Evolutionary conservation across 1,140 invertebrate species (phyloP), one percentile per base, ranked within the genome.

Genomic region (Diuraphis noxia): DNA sequence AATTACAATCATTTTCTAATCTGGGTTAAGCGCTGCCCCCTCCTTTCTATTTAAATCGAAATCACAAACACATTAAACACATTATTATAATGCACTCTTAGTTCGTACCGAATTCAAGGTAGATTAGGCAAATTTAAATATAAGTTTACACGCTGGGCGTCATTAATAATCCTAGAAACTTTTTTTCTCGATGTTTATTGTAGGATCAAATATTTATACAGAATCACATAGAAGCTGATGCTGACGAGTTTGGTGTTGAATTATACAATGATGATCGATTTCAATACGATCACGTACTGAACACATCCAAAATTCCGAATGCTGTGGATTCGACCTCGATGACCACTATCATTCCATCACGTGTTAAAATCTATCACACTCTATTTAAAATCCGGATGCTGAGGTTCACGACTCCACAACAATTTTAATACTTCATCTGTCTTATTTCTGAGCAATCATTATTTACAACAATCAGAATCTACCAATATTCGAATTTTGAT

Each of bases 1-100:
- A 91, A 90, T 81, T 79, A 90, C 88, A 91, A 91, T 91, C 43
- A 81, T 82, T 82, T 79, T 49, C 41, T 79, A 81, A 91, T 91
- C 89, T 91, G 30, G 89, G 89, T 91, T 91, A 91, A 91, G 43
- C n/a, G 43, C 30, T 46, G 40, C 17, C 36, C n/a, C 2, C 72
- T 41, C 72, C 52, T 41, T 88, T 52, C 30, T 79, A 46, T 49
- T 81, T 49, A 30, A 52, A 91, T 49, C 46, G 0, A 82, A 91
- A 91, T 91, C n/a, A 91, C 23, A 82, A 36, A 79, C 34, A 21
- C 30, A 46, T 81, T 91, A 49, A n/a, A 52, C 34, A 72, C n/a
- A 46, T 56, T n/a, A n/a, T n/a, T n/a, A 56, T 56, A 30, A 56
- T 63, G n/a, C 6, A n/a, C 56, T 17, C 56, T n/a, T n/a, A n/a